Conservation (phyloP, 2,113 vertebrate genomes). For the Notechis scutatus region DNA sequence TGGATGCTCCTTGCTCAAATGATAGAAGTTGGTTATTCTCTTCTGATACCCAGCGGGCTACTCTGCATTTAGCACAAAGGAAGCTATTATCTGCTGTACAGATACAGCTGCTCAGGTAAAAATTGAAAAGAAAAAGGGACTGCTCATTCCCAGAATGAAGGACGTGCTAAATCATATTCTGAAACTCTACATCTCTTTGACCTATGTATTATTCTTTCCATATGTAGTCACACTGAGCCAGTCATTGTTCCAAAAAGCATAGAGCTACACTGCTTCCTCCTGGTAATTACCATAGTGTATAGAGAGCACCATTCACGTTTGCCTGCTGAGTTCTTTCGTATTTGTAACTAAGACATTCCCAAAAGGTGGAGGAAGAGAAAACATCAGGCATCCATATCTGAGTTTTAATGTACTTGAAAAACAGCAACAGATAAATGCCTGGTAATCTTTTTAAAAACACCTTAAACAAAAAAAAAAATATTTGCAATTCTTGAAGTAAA, state of each 20-base stretch:
- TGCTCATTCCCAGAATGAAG: background rate
- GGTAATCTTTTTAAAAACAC: background rate
- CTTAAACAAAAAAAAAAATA: background rate
- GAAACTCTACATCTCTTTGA: background rate
- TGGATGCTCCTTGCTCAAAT: slow-evolving; percentile 91
- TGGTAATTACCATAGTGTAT: background rate
- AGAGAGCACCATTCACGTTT: background rate
- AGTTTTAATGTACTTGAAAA: background rate
- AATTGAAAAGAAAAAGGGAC: slow-evolving; percentile 9
- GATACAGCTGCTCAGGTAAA: slow-evolving; percentile 71
- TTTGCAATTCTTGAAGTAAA: background rate
- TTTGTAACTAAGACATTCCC: slow-evolving; percentile 13
- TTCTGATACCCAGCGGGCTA: slow-evolving; percentile 65
- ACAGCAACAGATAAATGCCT: background rate
- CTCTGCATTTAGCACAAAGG: slow-evolving; percentile 62
- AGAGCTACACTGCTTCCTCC: background rate
- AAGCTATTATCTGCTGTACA: slow-evolving; percentile 66
- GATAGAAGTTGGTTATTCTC: slow-evolving; percentile 94
- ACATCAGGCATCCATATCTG: background rate
- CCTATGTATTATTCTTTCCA: background rate
- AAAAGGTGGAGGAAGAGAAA: background rate
- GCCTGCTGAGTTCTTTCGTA: background rate
- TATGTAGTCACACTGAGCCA: background rate
- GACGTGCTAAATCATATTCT: slow-evolving; percentile 7
- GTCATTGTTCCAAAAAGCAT: background rate